Evolutionary conservation across 2,797 vertebrate species (phyloP), one percentile per base, ranked within the genome.

Genomic region (Melanogrammus aeglefinus): DNA sequence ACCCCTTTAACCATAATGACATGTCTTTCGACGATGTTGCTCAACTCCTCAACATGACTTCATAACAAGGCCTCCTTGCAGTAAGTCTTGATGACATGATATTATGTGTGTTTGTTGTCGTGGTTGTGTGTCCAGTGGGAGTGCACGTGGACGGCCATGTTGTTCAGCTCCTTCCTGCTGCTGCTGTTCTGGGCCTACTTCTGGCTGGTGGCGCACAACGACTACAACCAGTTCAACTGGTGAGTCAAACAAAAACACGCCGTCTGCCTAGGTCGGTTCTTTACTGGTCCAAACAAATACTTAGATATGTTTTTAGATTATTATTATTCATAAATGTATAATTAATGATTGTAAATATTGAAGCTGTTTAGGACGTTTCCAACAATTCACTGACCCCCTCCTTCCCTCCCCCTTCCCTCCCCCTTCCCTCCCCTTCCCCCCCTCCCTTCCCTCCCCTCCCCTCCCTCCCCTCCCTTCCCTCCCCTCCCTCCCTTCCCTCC

Each of bases 211-310:
- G 95, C 96, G 75, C 96, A 93, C 81, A 99, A 99, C n/a, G 97
- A 99, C 92, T 98, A 98, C 90, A 95, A 98, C 31, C 96, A 98
- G 83, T 98, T 99, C 92, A 99, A 98, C 93, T 97, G 96, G 97
- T 99, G 87, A 96, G 96, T 95, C 0, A 24, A 6, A 63, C 57
- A 8, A 6, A 63, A 6, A 24, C 57, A 63, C 57, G 9, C 18
- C 13, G 4, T 16, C 41, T 44, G 41, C 14, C 10, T 14, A 41
- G 39, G 12, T 41, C 14, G 41, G 41, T 13, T 13, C 41, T 57
- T 21, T 57, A 21, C 18, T 57, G 47, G 47, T 10, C n/a, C 57
- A 63, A 57, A n/a, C 51, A 16, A 47, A 47, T 47, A 14, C 41
- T 6, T 38, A 38, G 8, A 38, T 9, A 39, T 39, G 9, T 39